Evolutionary conservation across 35 echinoderm and acorn worm genomes (phyloP).

Genomic region (Acanthaster planci): DNA sequence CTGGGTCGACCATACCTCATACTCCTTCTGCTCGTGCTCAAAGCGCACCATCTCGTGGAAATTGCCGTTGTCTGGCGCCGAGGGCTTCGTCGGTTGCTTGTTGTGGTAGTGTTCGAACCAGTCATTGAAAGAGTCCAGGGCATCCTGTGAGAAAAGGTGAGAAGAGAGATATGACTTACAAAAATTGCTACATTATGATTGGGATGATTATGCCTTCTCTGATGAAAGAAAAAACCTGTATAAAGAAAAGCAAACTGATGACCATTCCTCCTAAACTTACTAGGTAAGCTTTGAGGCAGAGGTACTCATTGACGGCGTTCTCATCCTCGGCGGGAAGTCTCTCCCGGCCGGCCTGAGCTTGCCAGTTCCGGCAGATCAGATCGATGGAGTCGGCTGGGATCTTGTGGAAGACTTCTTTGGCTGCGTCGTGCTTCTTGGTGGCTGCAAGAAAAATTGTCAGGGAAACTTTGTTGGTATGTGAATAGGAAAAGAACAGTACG

Average conservation of each 20-base stretch:
- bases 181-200: no score
- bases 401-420: slow-evolving; percentile 89
- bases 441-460: slow-evolving; percentile 34
- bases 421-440: slow-evolving; percentile 90
- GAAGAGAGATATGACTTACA: no score
- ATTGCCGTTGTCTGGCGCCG: slow-evolving; percentile 45
- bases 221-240: no score
- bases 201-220: no score
- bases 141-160: slow-evolving; percentile 56
- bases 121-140: slow-evolving; percentile 84
- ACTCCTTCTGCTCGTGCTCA: slow-evolving; percentile 90
- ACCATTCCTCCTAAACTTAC: slow-evolving; percentile 59
- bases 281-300: slow-evolving; percentile 93
- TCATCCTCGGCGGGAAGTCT: slow-evolving; percentile 60
- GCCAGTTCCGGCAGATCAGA: slow-evolving; percentile 84
- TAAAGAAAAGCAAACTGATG: no score
- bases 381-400: slow-evolving; percentile 92
- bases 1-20: slow-evolving; percentile 59
- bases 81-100: slow-evolving; percentile 62
- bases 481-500: no score
- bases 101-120: slow-evolving; percentile 96
- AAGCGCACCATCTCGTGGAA: slow-evolving; percentile 90
- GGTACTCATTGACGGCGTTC: slow-evolving; percentile 92
- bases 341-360: slow-evolving; percentile 49
- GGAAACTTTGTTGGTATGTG: no score